Evolutionary conservation across 1,140 invertebrate species (phyloP).

Genomic region (Drosophila parabipectinata): DNA sequence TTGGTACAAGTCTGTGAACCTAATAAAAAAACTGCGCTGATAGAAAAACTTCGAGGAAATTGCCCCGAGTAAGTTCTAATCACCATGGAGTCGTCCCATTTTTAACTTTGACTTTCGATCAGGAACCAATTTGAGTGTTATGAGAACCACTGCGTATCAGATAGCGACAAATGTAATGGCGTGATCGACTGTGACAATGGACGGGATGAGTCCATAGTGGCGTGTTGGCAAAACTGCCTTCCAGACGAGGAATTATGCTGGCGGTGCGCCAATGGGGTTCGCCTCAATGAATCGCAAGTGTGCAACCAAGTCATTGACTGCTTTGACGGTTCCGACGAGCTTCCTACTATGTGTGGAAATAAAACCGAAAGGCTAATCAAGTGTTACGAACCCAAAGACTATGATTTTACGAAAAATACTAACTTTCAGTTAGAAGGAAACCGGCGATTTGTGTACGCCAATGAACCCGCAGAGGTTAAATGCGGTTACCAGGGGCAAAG

Average conservation of each 20-base stretch:
- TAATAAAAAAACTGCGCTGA: no score
- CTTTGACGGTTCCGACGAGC: not conserved
- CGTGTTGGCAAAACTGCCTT: not conserved
- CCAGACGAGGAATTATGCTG: not conserved
- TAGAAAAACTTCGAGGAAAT: no score
- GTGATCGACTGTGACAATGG: not conserved
- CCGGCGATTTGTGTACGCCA: not conserved
- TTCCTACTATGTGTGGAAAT: not conserved
- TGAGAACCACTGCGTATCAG: not conserved
- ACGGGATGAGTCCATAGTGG: not conserved
- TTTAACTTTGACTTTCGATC: not conserved
- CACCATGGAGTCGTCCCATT: no score
- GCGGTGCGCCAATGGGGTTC: not conserved
- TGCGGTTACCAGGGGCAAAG: rapidly evolving
- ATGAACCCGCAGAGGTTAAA: not conserved
- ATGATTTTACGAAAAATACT: no score
- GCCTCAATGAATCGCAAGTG: not conserved
- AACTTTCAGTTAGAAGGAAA: not conserved
- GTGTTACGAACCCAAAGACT: no score
- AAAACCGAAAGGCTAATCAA: no score
- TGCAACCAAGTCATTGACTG: not conserved
- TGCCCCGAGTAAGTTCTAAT: no score
- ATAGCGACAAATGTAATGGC: not conserved
- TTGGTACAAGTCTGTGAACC: no score
- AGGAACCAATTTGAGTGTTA: not conserved